Evolutionary conservation across 2,797 vertebrate genomes (phyloP).

Genomic region (Nasua narica): DNA sequence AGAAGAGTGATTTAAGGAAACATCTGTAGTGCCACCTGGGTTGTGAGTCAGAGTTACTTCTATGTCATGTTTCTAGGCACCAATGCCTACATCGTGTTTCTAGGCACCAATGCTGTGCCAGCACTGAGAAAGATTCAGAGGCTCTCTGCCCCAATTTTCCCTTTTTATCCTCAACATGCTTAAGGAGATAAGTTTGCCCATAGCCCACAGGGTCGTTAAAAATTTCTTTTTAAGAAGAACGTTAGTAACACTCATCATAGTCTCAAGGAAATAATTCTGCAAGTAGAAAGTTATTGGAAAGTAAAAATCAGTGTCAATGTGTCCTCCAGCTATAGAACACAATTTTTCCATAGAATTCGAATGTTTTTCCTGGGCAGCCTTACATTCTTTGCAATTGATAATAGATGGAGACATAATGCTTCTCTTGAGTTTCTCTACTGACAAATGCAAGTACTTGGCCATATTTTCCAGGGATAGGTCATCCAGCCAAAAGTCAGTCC

Average conservation of each 20-base stretch:
- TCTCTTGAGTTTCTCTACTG: constrained; percentile 61
- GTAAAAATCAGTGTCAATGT: background rate
- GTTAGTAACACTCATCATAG: background rate
- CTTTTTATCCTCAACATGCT: background rate
- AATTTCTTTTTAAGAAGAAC: background rate
- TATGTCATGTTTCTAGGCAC: too few species aligned
- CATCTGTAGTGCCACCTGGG: too few species aligned
- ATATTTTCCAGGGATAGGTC: constrained; percentile 68
- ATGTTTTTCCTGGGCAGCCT: background rate
- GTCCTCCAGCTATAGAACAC: background rate
- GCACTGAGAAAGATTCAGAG: too few species aligned
- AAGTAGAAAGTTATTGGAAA: constrained; percentile 41
- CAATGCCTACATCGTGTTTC: too few species aligned
- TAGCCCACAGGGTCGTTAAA: background rate
- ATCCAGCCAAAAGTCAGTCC: constrained; percentile 72
- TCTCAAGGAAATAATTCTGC: constrained; percentile 25
- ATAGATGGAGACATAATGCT: constrained; percentile 54
- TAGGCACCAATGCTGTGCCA: background rate
- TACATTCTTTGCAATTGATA: background rate
- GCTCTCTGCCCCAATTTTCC: background rate
- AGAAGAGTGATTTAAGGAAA: too few species aligned
- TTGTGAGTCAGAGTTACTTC: too few species aligned
- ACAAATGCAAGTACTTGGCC: constrained; percentile 46
- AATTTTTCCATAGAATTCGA: background rate
- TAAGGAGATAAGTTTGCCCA: background rate